Evolutionary conservation across 2,113 vertebrate genomes (phyloP), one percentile per base, ranked within the genome.

Genomic region (Arothron firmamentum): DNA sequence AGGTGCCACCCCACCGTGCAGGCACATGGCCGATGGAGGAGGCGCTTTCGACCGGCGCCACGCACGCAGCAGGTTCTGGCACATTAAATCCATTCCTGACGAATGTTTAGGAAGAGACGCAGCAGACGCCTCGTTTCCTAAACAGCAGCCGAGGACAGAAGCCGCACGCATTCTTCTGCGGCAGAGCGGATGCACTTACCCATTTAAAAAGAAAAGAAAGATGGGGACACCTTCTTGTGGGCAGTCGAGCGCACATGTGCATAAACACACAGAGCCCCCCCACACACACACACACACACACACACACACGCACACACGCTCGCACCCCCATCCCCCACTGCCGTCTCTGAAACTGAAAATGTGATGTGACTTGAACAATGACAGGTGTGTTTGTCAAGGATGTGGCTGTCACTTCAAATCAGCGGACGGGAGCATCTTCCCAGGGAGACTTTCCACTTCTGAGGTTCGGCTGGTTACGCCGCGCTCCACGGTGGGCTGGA

Each of bases 311-410:
- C 34, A 47, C 34, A 52, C 59, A 56, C 65, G 63, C 56, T 56
- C 47, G 13, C 21, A 57, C 50, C 66, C 57, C 51, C 64, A 69
- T 69, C 56, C 34, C 46, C 73, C 62, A 73, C 66, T 79, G 74
- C 52, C 72, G 52, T 78, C 75, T 76, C 60, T 58, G 65, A 46
- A 79, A 82, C 63, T 75, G 80, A 85, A 87, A 86, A 89, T 87
- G 77, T 85, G 86, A 88, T 88, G 86, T 88, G 88, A 89, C 88
- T 88, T 68, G 79, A 80, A 85, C 88, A 88, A 66, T 89, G 88
- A 88, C 86, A 89, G 86, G 88, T 89, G 88, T 86, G 85, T 89
- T 88, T 89, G 86, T 89, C 86, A 87, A 82, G 85, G 88, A 88
- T 87, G 86, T 78, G 82, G 78, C 86, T 86, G 88, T 88, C 88